Evolutionary conservation across 2,797 vertebrate genomes (phyloP).

Genomic region (Rhabdophis nuchalis): DNA sequence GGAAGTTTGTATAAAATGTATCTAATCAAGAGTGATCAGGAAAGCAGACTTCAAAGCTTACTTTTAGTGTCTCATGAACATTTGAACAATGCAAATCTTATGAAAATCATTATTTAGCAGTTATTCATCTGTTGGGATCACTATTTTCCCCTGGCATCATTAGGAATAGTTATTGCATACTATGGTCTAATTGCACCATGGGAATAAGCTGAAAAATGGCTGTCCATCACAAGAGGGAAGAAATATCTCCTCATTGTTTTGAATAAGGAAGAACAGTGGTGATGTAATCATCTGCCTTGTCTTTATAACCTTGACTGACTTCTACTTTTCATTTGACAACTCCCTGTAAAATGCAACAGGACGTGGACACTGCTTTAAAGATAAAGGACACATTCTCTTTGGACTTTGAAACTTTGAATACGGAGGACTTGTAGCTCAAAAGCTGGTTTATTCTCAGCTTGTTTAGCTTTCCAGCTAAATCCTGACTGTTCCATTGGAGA

Average conservation of each 20-base stretch:
- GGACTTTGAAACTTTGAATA: neutral
- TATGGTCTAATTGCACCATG: neutral
- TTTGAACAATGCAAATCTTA: too few relatives aligned
- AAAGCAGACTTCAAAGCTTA: too few relatives aligned
- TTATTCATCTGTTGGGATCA: too few relatives aligned
- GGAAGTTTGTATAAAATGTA: too few relatives aligned
- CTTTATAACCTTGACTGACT: neutral
- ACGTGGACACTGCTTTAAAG: neutral
- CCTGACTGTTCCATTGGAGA: neutral
- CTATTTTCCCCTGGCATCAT: too few relatives aligned
- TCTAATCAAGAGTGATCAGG: too few relatives aligned
- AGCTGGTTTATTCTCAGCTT: neutral
- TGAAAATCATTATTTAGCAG: too few relatives aligned
- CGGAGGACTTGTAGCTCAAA: neutral
- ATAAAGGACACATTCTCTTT: neutral
- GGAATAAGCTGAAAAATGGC: neutral
- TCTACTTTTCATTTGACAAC: neutral
- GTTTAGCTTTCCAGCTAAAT: too few relatives aligned
- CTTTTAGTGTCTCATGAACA: too few relatives aligned
- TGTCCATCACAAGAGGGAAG: neutral
- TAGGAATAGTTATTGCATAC: neutral
- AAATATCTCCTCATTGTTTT: neutral
- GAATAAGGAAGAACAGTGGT: neutral
- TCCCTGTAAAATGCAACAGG: neutral
- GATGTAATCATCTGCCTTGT: neutral